phyloP scores from a whole-genome alignment of 2,797 vertebrate genomes.

The Sus cebifrons region DNA sequence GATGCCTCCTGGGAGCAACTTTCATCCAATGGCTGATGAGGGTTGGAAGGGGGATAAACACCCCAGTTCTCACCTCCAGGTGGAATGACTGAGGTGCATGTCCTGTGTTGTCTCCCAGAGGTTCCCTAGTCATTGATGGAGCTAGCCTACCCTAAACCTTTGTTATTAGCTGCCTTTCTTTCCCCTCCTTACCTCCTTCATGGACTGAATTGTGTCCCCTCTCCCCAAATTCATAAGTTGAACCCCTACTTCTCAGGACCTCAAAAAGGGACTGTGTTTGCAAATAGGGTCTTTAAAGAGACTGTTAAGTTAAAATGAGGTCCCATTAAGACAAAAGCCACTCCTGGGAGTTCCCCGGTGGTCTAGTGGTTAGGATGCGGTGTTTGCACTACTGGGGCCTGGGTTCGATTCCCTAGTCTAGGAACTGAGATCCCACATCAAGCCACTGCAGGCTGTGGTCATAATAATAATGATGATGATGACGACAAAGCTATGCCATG shows the following conservation, averaged over 20 bases:
- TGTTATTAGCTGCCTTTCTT: neutral
- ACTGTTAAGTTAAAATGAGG: neutral
- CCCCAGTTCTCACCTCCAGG: neutral
- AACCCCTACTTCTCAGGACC: neutral
- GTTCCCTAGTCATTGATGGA: too few species aligned
- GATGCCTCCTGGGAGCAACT: neutral
- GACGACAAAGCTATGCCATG: neutral
- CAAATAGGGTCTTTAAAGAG: neutral
- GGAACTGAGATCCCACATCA: too few species aligned
- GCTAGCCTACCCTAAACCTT: neutral
- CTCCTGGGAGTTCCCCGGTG: too few species aligned
- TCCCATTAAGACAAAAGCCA: neutral
- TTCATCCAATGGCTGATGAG: neutral
- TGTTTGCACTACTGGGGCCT: too few species aligned
- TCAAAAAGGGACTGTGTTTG: neutral
- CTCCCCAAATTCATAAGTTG: neutral
- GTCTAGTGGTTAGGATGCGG: too few species aligned
- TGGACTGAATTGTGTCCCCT: too few species aligned
- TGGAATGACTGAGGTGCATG: neutral
- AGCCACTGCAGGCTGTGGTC: too few species aligned
- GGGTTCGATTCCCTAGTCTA: too few species aligned
- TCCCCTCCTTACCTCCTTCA: too few species aligned
- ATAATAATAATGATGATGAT: too few species aligned
- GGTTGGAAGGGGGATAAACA: neutral
- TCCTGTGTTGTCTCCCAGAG: neutral